phyloP scores from a whole-genome alignment of 2,797 vertebrate genomes.

The Crocidura indochinensis region DNA sequence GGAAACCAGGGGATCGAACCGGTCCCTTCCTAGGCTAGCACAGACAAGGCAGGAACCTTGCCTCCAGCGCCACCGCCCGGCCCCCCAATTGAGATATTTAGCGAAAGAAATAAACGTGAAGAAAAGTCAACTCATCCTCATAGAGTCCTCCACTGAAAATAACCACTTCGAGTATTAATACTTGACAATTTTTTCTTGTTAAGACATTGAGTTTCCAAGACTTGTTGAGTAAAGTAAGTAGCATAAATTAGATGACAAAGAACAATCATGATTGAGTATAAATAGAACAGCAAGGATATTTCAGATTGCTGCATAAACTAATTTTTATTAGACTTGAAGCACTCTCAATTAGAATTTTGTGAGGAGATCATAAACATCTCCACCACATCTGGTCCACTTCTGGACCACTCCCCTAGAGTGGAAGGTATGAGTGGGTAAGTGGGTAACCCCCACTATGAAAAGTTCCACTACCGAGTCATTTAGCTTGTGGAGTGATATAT shows the following conservation, averaged over 20 bases:
- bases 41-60: too few relatives aligned
- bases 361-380: background rate
- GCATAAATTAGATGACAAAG: background rate
- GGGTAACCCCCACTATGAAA: background rate
- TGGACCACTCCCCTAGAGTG: too few relatives aligned
- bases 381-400: too few relatives aligned
- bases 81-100: too few relatives aligned
- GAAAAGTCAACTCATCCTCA: slow-evolving; percentile 78
- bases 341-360: slow-evolving; percentile 17
- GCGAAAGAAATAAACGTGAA: slow-evolving; percentile 76
- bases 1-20: too few relatives aligned
- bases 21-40: too few relatives aligned
- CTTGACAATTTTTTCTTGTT: slow-evolving; percentile 40
- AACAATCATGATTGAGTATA: background rate
- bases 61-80: too few relatives aligned
- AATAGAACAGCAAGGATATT: slow-evolving; percentile 23
- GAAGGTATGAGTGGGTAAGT: too few relatives aligned
- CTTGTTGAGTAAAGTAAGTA: background rate
- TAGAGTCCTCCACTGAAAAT: slow-evolving; percentile 69
- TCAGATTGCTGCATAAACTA: slow-evolving; percentile 2
- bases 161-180: background rate
- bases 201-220: background rate
- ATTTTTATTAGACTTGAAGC: slow-evolving; percentile 19
- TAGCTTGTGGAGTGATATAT: background rate
- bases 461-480: background rate